phyloP scores from a whole-genome alignment of 2,113 vertebrate species.

The Petromus typicus region DNA sequence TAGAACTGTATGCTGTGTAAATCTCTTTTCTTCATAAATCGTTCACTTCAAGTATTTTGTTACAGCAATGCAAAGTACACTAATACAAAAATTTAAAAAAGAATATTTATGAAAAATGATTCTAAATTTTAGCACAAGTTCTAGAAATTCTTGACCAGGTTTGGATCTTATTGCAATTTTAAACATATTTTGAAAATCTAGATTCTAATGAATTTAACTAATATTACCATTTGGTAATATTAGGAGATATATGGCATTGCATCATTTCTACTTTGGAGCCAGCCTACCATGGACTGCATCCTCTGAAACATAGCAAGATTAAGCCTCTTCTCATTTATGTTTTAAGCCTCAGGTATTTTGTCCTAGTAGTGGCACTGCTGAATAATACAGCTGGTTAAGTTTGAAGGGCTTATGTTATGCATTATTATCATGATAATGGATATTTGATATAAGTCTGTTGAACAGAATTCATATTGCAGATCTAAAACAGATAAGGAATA shows the following conservation, averaged over 20 bases:
- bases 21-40: background rate
- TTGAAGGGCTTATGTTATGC: conserved; percentile 22
- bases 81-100: conserved; percentile 10
- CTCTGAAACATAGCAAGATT: background rate
- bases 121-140: conserved; percentile 36
- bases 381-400: background rate
- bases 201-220: conserved; percentile 48
- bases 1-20: background rate
- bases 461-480: background rate
- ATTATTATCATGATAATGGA: conserved; percentile 22
- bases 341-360: background rate
- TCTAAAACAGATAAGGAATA: background rate
- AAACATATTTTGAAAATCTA: conserved; percentile 58
- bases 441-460: background rate
- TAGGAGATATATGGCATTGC: conserved; percentile 1
- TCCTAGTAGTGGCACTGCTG: background rate
- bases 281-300: background rate
- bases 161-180: conserved; percentile 60
- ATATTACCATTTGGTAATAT: conserved; percentile 34
- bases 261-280: background rate
- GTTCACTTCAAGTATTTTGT: background rate
- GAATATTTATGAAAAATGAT: background rate
- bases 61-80: background rate
- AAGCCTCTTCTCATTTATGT: background rate
- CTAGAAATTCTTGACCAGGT: conserved; percentile 39